Evolutionary conservation across 2,888 invertebrate genomes (phyloP).

Genomic region (Drosophila diplacantha): DNA sequence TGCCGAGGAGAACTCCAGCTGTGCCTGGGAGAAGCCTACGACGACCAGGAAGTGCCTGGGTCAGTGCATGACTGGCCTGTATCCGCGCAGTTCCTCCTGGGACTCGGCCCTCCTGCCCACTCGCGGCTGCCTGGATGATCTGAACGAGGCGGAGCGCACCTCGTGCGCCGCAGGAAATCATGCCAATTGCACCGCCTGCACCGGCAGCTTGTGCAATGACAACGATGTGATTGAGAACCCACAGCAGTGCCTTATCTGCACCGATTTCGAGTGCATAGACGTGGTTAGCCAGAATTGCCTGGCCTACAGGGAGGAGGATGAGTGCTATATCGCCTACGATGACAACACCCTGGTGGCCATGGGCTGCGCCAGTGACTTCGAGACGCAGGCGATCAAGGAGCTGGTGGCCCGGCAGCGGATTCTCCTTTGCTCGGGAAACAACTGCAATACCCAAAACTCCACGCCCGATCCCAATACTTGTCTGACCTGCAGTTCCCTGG

Average conservation of each 20-base stretch:
- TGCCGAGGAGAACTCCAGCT: conserved; percentile 47
- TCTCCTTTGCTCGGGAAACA: conserved; percentile 62
- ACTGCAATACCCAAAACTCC: conserved; percentile 60
- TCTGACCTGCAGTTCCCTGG: conserved; percentile 63
- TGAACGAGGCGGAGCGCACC: conserved; percentile 60
- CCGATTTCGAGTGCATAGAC: conserved; percentile 51
- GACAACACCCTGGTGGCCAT: conserved; percentile 46
- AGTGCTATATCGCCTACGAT: conserved; percentile 68
- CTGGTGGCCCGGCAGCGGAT: conserved; percentile 64
- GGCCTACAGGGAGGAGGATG: conserved; percentile 60
- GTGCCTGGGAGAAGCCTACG: conserved; percentile 45
- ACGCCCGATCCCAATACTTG: conserved; percentile 58
- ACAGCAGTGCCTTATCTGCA: conserved; percentile 66
- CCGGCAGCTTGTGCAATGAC: conserved; percentile 60
- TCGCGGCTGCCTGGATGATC: conserved; percentile 73
- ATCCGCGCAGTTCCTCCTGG: conserved; percentile 58
- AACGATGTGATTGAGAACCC: conserved; percentile 52
- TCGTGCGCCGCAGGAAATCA: conserved; percentile 54
- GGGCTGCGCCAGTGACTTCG: conserved; percentile 75
- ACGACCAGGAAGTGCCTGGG: conserved; percentile 65
- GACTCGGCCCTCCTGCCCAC: conserved; percentile 67
- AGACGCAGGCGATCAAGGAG: conserved; percentile 48
- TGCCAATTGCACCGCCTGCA: conserved; percentile 60
- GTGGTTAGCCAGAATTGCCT: conserved; percentile 45
- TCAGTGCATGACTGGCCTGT: conserved; percentile 71